Conservation (phyloP, 2,888 invertebrate species). For the Ctena decussata region DNA sequence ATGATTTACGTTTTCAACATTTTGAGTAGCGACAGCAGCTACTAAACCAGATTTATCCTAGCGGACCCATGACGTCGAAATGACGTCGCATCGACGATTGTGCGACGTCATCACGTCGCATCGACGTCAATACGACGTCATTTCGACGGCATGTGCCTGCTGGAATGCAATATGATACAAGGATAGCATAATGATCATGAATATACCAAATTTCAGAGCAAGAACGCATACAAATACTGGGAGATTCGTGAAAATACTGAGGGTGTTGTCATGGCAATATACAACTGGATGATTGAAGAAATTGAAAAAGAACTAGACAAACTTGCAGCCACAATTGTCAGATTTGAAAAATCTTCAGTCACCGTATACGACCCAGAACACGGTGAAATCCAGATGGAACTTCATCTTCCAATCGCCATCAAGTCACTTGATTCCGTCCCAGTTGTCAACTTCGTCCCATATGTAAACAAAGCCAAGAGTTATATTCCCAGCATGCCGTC, state of each 20-base stretch:
- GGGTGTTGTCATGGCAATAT: constrained; percentile 44
- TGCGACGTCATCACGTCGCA: no score
- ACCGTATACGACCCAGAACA: constrained; percentile 64
- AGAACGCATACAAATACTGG: constrained; percentile 75
- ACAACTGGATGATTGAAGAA: constrained; percentile 60
- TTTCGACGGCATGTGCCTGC: no score
- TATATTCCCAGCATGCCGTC: constrained; percentile 64
- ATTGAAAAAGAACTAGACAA: constrained; percentile 62
- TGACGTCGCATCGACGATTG: no score
- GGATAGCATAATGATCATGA: no score
- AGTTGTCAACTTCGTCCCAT: constrained; percentile 46
- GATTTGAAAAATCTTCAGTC: constrained; percentile 51
- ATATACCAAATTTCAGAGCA: no score
- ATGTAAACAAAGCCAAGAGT: constrained; percentile 46
- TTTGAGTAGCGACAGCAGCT: no score
- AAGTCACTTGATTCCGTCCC: constrained; percentile 60
- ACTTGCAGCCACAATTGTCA: constrained; percentile 41
- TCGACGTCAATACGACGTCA: no score
- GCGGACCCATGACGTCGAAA: no score
- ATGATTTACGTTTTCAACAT: no score
- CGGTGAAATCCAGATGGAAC: constrained; percentile 69
- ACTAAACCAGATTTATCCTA: no score
- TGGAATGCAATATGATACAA: no score
- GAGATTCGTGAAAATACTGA: constrained; percentile 71
- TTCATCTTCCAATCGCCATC: constrained; percentile 66